Evolutionary conservation across 92 coral and sea anemone genomes (phyloP).

Genomic region (Umimayanthus kanabou): DNA sequence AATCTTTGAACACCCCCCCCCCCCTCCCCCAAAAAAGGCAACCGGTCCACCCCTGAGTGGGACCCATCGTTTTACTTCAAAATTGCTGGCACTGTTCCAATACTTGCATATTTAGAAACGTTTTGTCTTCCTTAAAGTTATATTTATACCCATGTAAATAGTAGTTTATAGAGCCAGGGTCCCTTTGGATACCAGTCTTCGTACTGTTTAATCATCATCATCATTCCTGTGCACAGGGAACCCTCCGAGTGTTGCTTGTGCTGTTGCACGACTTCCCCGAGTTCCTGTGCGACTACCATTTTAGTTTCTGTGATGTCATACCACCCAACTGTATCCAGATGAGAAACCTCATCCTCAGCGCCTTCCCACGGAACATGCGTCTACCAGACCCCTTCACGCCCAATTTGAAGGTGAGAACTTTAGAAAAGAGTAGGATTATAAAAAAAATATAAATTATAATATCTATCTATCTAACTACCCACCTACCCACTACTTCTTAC

Average conservation of each 20-base stretch:
- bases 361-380: slow-evolving; percentile 98
- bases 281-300: slow-evolving; percentile 99
- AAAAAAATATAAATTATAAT: no score
- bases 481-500: no score
- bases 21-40: no score
- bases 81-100: background rate
- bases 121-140: background rate
- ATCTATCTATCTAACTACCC: no score
- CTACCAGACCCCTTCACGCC: slow-evolving; percentile 99
- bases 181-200: no score
- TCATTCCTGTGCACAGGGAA: slow-evolving; percentile 71
- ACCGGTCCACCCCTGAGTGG: no score
- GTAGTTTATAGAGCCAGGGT: no score
- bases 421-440: no score
- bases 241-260: slow-evolving; percentile 91
- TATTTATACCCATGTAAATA: no score
- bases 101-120: background rate
- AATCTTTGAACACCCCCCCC: no score
- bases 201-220: no score
- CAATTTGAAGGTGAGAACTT: slow-evolving; percentile 80
- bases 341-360: slow-evolving; percentile 95
- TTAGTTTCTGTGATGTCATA: slow-evolving; percentile 99
- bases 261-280: slow-evolving; percentile 99
- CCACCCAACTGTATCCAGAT: slow-evolving; percentile 99
- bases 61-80: no score